Evolutionary conservation across 2,797 vertebrate species (phyloP).

Genomic region (Acipenser transmontanus): DNA sequence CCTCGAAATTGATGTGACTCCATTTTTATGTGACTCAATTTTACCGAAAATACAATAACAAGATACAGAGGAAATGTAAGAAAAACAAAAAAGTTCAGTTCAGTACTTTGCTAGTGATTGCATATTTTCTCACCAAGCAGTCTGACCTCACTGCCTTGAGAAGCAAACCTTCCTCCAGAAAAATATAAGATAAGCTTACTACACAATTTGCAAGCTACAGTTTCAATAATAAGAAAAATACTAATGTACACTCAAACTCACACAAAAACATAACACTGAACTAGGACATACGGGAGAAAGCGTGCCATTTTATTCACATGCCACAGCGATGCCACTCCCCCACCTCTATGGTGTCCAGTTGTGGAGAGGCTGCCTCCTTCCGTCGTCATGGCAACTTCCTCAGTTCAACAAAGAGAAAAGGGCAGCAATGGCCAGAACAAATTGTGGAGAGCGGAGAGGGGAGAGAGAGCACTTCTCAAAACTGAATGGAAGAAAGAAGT

Average conservation of each 20-base stretch:
- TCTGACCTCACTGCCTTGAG: too few species aligned
- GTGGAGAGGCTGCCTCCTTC: conserved; percentile 33
- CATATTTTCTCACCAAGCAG: too few species aligned
- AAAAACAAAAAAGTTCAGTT: too few species aligned
- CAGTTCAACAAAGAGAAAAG: conserved; percentile 34
- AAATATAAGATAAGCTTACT: too few species aligned
- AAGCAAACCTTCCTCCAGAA: too few species aligned
- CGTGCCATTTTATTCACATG: background rate
- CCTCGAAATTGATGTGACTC: too few species aligned
- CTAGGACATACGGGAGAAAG: too few species aligned
- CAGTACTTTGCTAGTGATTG: too few species aligned
- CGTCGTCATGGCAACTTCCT: conserved; percentile 51
- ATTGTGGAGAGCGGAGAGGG: conserved; percentile 20
- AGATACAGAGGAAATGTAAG: too few species aligned
- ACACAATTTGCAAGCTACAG: too few species aligned
- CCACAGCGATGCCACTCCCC: conserved; percentile 14
- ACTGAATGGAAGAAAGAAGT: background rate
- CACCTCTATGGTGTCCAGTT: conserved; percentile 28
- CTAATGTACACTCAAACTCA: background rate
- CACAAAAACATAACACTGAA: conserved; percentile 1
- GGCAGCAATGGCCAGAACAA: conserved; percentile 20
- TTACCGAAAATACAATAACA: too few species aligned
- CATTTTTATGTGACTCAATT: too few species aligned
- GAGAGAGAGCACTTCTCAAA: background rate
- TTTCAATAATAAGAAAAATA: conserved; percentile 17